Conservation (phyloP, 2,113 vertebrate species). For the Canis aureus region DNA sequence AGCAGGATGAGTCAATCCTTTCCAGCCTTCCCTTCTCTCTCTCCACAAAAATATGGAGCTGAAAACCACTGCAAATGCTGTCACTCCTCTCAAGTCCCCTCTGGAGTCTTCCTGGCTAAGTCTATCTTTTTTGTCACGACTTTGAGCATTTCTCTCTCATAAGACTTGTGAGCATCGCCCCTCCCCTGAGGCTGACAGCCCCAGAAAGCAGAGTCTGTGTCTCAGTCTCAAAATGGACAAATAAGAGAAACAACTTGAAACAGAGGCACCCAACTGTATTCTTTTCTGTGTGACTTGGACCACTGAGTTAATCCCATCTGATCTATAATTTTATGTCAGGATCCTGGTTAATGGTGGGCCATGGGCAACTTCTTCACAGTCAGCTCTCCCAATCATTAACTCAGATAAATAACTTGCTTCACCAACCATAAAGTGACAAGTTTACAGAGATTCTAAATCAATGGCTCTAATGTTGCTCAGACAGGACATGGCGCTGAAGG, state of each 20-base stretch:
- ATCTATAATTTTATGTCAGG: not conserved
- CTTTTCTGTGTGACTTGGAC: not conserved
- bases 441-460: slow-evolving; percentile 51
- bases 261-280: not conserved
- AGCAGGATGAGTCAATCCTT: not conserved
- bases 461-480: not conserved
- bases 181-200: not conserved
- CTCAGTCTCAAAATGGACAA: not conserved
- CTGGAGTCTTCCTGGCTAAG: not conserved
- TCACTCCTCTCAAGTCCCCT: not conserved
- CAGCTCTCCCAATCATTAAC: not conserved
- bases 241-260: not conserved
- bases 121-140: not conserved
- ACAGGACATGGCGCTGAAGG: not conserved
- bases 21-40: not conserved
- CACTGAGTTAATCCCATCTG: not conserved
- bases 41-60: not conserved
- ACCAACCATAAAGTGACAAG: not conserved
- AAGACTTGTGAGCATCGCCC: rapidly evolving
- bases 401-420: slow-evolving; percentile 1
- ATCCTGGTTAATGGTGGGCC: not conserved
- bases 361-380: not conserved
- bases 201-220: not conserved
- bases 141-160: not conserved
- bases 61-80: not conserved